Conservation (phyloP, 2,888 invertebrate genomes). For the Flexamia atlantica region DNA sequence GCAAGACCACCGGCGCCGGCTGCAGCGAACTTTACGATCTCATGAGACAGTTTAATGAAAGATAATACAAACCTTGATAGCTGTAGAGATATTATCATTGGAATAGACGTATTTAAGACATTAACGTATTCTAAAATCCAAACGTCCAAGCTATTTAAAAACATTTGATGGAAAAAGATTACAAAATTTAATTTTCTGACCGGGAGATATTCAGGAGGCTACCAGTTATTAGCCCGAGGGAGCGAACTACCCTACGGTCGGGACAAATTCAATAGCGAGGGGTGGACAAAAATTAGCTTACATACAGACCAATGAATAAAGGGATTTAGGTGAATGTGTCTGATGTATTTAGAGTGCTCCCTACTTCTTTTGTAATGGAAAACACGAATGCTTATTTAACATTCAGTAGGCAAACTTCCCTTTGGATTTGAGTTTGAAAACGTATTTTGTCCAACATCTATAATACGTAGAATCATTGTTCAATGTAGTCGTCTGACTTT, state of each 20-base stretch:
- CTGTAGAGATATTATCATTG: no score
- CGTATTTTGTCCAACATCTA: no score
- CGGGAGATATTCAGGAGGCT: neutral
- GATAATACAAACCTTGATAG: no score
- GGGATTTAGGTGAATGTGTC: neutral
- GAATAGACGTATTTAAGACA: no score
- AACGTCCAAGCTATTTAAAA: no score
- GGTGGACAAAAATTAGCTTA: constrained; percentile 18
- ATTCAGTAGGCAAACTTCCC: no score
- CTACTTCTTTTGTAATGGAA: neutral
- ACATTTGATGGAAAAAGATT: no score
- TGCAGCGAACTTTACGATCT: neutral
- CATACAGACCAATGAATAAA: constrained; percentile 23
- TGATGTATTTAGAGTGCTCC: constrained; percentile 2
- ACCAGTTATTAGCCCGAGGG: neutral
- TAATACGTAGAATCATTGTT: no score
- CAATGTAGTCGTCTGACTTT: no score
- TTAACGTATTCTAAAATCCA: no score
- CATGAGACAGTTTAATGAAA: neutral
- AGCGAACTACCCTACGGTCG: neutral
- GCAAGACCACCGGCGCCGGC: neutral
- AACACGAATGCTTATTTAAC: neutral
- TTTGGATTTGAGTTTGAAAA: no score
- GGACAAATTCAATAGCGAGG: neutral
- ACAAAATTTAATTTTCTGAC: neutral